These are phyloP conservation scores for Naja naja DNA, from an alignment of 2,113 vertebrate species.

Conservation along the genomic window DNA sequence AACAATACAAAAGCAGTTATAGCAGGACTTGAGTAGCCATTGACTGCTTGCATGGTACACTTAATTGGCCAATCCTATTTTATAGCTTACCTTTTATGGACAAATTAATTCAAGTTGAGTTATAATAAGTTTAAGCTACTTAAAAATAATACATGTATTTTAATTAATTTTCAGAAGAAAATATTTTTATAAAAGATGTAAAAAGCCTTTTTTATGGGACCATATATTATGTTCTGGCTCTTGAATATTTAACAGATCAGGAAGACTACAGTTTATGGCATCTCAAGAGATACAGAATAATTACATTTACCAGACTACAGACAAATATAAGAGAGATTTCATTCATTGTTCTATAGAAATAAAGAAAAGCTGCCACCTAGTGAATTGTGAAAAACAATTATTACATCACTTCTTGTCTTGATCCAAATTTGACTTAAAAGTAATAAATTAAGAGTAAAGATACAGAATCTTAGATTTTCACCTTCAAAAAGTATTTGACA, in stretches of 20 bases:
- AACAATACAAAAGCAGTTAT: background rate
- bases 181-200: background rate
- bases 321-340: background rate
- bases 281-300: background rate
- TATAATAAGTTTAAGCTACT: background rate
- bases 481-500: background rate
- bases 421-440: background rate
- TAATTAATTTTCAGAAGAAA: background rate
- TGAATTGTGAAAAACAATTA: background rate
- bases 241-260: background rate
- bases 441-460: background rate
- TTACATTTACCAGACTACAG: background rate
- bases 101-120: background rate
- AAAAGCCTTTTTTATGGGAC: background rate
- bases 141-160: background rate
- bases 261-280: background rate
- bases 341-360: background rate
- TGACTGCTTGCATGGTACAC: background rate
- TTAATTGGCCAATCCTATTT: background rate
- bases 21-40: background rate
- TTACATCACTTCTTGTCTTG: background rate
- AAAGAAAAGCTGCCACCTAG: conserved; percentile 1
- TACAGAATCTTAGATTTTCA: background rate
- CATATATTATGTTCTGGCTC: background rate
- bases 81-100: background rate